Conservation (phyloP, 1,140 invertebrate species). For the Procambarus clarkii region DNA sequence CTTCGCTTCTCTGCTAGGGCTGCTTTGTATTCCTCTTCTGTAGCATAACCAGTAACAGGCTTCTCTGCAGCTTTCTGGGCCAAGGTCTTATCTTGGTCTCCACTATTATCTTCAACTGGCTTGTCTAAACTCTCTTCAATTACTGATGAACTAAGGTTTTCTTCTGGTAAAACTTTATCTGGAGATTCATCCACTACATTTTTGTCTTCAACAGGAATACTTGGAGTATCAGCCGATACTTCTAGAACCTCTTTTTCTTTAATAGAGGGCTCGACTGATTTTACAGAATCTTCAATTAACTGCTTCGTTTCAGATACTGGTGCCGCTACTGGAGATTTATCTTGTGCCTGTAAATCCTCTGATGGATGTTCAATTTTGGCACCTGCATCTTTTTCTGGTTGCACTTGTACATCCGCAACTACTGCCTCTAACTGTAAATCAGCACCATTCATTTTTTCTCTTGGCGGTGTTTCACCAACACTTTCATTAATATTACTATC, state of each 20-base stretch:
- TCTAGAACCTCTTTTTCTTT: neutral
- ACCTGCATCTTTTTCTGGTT: neutral
- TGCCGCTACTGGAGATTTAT: neutral
- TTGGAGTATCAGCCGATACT: neutral
- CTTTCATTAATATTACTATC: neutral
- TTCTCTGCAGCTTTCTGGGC: slow-evolving; percentile 65
- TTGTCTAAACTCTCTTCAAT: slow-evolving; percentile 25
- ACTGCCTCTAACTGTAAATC: neutral
- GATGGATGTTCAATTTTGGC: neutral
- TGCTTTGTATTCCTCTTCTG: slow-evolving; percentile 92
- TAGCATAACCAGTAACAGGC: slow-evolving; percentile 69
- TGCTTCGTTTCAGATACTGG: neutral
- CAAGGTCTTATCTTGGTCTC: slow-evolving; percentile 50
- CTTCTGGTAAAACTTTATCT: neutral
- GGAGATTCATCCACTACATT: neutral
- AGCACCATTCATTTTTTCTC: neutral
- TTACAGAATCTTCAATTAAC: neutral
- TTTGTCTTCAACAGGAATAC: neutral
- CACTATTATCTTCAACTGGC: slow-evolving; percentile 73
- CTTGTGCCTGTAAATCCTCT: neutral
- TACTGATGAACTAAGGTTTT: neutral
- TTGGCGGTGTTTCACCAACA: neutral
- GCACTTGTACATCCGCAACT: neutral
- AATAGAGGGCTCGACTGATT: neutral
- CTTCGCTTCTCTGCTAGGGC: slow-evolving; percentile 89